A percentile compares a stretch with the other conserved stretches of the same genome.
These are phyloP conservation scores for Anorthoa munda DNA, from an alignment of 2,888 invertebrate species.

Conservation along the genomic window DNA sequence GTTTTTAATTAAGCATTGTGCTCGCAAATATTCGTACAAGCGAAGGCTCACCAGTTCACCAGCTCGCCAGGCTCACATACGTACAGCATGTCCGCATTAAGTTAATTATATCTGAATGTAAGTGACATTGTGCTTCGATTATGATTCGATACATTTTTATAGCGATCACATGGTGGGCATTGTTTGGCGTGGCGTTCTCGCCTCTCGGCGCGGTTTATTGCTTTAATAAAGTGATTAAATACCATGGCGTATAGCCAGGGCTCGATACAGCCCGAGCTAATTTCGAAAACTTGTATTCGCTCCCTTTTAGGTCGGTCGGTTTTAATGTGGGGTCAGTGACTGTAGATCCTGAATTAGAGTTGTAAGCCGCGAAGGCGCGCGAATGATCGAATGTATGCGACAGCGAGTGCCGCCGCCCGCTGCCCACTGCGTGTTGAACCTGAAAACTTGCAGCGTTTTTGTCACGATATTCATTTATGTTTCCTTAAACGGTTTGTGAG, in stretches of 20 bases:
- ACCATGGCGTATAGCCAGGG: constrained; percentile 81
- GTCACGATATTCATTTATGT: constrained; percentile 22
- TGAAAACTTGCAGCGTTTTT: constrained; percentile 41
- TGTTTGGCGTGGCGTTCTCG: constrained; percentile 78
- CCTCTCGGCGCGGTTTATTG: constrained; percentile 78
- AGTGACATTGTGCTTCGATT: constrained; percentile 80
- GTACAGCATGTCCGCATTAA: constrained; percentile 78
- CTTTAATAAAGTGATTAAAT: constrained; percentile 88
- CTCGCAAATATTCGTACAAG: constrained; percentile 67
- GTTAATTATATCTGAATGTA: constrained; percentile 80
- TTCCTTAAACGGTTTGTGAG: constrained; percentile 18
- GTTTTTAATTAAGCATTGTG: constrained; percentile 85
- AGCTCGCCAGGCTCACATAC: constrained; percentile 57
- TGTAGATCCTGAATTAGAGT: constrained; percentile 72
- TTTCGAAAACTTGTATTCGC: constrained; percentile 80
- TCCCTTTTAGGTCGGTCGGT: constrained; percentile 73
- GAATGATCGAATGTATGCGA: constrained; percentile 46
- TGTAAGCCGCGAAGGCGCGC: constrained; percentile 53
- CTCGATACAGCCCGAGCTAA: constrained; percentile 79
- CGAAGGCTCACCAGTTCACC: constrained; percentile 25
- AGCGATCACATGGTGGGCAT: constrained; percentile 82
- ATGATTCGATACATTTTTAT: constrained; percentile 83
- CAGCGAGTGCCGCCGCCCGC: constrained; percentile 36
- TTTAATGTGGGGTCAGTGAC: constrained; percentile 76
- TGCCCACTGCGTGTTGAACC: not conserved